These are phyloP conservation scores for Luperina testacea DNA, from an alignment of 2,888 invertebrate genomes.

Conservation along the genomic window DNA sequence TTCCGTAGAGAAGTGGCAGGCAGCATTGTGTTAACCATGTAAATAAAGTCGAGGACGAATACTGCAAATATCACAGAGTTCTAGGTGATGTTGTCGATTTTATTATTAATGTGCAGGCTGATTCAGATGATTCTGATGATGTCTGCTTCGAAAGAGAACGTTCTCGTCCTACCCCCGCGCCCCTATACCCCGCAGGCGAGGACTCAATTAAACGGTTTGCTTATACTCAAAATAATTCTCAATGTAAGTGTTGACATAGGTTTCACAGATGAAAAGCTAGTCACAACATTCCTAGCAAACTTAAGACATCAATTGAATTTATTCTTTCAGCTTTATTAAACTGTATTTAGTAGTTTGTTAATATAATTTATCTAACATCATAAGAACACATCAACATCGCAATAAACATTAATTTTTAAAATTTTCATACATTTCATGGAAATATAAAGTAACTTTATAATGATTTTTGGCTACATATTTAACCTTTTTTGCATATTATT, in stretches of 20 bases:
- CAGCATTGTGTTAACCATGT: too few species aligned
- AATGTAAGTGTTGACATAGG: slow-evolving; percentile 20
- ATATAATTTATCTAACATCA: slow-evolving; percentile 16
- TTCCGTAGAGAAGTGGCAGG: too few species aligned
- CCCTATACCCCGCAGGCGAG: too few species aligned
- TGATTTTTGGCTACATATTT: slow-evolving; percentile 38
- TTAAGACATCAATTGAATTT: slow-evolving; percentile 3
- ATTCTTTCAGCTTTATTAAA: slow-evolving; percentile 8
- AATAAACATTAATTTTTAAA: slow-evolving; percentile 42
- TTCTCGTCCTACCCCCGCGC: too few species aligned
- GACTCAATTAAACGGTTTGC: too few species aligned
- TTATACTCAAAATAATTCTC: slow-evolving; percentile 21
- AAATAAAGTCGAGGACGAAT: too few species aligned
- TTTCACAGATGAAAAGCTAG: slow-evolving; percentile 14
- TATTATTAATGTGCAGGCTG: too few species aligned
- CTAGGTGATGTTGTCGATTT: too few species aligned
- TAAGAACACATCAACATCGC: slow-evolving; percentile 36
- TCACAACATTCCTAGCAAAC: slow-evolving; percentile 16
- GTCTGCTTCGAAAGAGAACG: too few species aligned
- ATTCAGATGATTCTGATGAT: too few species aligned
- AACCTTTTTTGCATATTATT: slow-evolving; percentile 45
- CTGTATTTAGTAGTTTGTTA: slow-evolving; percentile 6
- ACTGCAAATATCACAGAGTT: too few species aligned
- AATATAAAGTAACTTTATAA: slow-evolving; percentile 42
- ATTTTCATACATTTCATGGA: slow-evolving; percentile 21